These are phyloP conservation scores for Branchellion lobata DNA, from an alignment of 2,888 invertebrate genomes.

Conservation along the genomic window DNA sequence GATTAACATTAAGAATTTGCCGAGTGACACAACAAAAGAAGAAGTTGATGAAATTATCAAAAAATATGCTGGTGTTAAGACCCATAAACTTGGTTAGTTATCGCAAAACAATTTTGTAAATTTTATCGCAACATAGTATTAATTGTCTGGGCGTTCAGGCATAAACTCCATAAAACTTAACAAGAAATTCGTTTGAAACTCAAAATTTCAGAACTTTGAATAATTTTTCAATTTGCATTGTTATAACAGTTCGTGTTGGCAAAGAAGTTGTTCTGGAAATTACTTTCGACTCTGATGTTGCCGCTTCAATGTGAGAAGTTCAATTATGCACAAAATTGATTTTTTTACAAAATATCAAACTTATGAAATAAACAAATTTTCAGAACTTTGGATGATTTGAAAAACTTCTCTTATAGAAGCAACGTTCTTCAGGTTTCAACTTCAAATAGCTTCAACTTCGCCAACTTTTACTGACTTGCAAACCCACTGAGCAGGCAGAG, in stretches of 20 bases:
- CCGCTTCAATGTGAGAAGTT: constrained; percentile 29
- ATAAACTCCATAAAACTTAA: too few relatives aligned
- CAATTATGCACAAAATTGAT: background rate
- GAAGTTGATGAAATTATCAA: constrained; percentile 1
- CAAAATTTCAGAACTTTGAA: too few relatives aligned
- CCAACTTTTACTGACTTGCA: too few relatives aligned
- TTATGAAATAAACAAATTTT: background rate
- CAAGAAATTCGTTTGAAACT: background rate
- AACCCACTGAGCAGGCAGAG: constrained; percentile 31
- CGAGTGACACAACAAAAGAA: constrained; percentile 1
- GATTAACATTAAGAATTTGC: constrained; percentile 25
- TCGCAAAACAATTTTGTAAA: too few relatives aligned
- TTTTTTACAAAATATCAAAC: too few relatives aligned
- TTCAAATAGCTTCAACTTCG: too few relatives aligned
- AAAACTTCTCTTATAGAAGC: constrained; percentile 36
- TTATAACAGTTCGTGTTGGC: background rate
- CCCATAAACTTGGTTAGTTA: background rate
- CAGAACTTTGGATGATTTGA: constrained; percentile 41
- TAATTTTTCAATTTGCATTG: too few relatives aligned
- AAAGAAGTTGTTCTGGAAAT: constrained; percentile 22
- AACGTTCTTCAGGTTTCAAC: constrained; percentile 24
- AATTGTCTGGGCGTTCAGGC: too few relatives aligned
- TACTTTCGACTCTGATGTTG: constrained; percentile 9
- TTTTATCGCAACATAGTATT: too few relatives aligned
- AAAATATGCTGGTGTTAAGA: constrained; percentile 21